Percentiles rank a stretch among this genome's conserved stretches.
These are phyloP conservation scores for Cecidostiba fungosa DNA, from an alignment of 2,888 invertebrate species.

Conservation along the genomic window DNA sequence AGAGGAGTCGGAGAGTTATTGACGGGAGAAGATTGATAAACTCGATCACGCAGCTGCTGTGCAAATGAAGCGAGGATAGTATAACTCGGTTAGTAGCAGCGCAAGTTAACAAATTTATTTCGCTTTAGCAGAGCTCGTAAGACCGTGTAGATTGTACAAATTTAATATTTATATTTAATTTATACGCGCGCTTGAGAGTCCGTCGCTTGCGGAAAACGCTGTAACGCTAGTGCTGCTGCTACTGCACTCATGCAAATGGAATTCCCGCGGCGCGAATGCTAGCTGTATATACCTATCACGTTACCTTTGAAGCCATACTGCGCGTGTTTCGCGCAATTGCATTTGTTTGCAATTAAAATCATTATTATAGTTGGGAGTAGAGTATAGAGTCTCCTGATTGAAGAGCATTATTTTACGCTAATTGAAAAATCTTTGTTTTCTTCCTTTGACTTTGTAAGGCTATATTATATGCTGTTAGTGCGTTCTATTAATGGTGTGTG, in stretches of 20 bases:
- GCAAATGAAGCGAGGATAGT: neutral
- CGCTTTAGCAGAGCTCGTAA: constrained; percentile 18
- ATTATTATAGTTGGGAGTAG: neutral
- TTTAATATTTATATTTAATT: constrained; percentile 44
- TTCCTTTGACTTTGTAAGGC: neutral
- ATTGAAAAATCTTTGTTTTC: constrained; percentile 42
- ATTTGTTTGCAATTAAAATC: constrained; percentile 43
- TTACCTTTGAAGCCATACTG: neutral
- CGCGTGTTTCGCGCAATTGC: neutral
- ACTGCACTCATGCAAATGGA: constrained; percentile 5
- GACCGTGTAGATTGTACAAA: constrained; percentile 5
- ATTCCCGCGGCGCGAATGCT: constrained; percentile 2
- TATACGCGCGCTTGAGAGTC: neutral
- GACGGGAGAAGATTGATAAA: neutral
- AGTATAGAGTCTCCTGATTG: neutral
- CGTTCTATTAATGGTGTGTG: neutral
- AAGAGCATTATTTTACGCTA: constrained; percentile 9
- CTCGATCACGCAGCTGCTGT: neutral
- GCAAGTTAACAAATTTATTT: constrained; percentile 19
- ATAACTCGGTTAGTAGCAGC: neutral
- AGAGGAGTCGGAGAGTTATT: neutral
- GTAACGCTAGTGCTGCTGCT: neutral
- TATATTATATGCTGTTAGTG: too few species aligned
- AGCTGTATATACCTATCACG: neutral
- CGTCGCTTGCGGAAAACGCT: neutral